Base-by-base conservation (phyloP, 2,797 vertebrate genomes). In the Sebastes melanostomus region DNA sequence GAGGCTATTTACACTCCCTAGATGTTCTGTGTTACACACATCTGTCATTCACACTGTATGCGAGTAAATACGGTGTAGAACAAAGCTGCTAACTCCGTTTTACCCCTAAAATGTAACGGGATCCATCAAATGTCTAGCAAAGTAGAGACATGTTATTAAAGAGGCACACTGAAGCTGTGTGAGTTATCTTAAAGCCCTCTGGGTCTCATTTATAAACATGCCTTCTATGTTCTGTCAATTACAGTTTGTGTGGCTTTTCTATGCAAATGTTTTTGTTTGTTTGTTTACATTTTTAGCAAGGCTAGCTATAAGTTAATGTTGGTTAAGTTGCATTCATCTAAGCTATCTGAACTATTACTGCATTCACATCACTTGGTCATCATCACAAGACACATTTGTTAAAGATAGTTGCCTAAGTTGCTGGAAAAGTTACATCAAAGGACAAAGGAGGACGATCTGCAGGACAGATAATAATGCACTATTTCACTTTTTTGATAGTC, bases 41-140 rank as follows among this genome's bases (percentile, higher is more conserved):
- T 7, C 0, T 25, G 2, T 7, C 1, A 6, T 16, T 11, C 9
- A 2, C 12, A 1, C 11, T 5, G 22, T 52, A 9, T 61, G 6
- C 62, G 3, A 66, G 5, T 20, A 24, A 58, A 58, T 4, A 11
- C 1, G 1, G 2, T 1, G 29, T 46, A 55, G 58, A 4, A n/a
- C 6, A 38, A n/a, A 36, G 4, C 2, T n/a, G 20, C 4, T 42
- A 84, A 81, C 1, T 27, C 13, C 0, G 13, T 55, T 83, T 80
- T 27, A 6, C 9, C 20, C 18, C 13, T 1, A 3, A 82, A 77
- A 80, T 52, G 60, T 83, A 84, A 86, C 68, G 78, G 65, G 36
- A 78, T 50, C 46, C 25, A 16, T 73, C 36, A 50, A 56, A 79
- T 9, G 55, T 38, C 36, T 38, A 66, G 71, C 29, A 2, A 76